Base-by-base conservation (phyloP, 2,113 vertebrate species). In the Megaleporinus macrocephalus region DNA sequence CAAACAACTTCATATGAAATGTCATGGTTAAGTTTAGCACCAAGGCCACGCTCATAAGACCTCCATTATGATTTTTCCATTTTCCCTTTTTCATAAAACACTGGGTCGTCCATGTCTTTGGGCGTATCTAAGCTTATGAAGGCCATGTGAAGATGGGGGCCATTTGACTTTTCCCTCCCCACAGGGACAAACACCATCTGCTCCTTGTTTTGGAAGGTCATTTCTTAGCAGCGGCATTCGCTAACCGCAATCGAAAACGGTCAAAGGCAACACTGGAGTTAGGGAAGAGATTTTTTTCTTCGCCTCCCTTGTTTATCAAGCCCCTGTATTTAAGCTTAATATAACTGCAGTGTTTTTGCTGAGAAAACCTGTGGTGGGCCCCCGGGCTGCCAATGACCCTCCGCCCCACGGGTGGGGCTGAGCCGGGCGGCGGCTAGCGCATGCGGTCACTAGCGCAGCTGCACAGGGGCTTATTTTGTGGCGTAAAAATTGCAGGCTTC, bases 291-390 rank as follows among this genome's bases (percentile, higher is more conserved):
- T 91, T 89, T 88, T 91, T 89, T 90, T 73, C 84, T 91, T 89
- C 88, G 86, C 87, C 89, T 89, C 91, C 80, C 93, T 94, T 94
- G 93, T 94, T 95, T 95, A 94, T 95, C 94, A 94, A 94, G 92
- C 94, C 94, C 94, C 94, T 94, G 93, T 95, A 95, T 94, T 95
- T 95, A 95, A 94, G 94, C 91, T 95, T 93, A 95, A 95, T 95
- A 94, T 95, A 95, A 94, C 94, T 94, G 90, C 91, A 72, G 74
- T 93, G 91, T 94, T 94, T 86, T 94, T 94, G 93, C 93, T 93
- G 93, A 93, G 92, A 94, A 93, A 94, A 91, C 57, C 92, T 92
- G 91, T 89, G 91, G 92, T 90, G 93, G 92, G 92, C 93, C 53
- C 53, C 53, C 53, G 53, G 53, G 53, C 53, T 55, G 53, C 92